These are phyloP conservation scores for Eufriesea mexicana DNA, from an alignment of 1,140 invertebrate genomes.

Conservation along the genomic window DNA sequence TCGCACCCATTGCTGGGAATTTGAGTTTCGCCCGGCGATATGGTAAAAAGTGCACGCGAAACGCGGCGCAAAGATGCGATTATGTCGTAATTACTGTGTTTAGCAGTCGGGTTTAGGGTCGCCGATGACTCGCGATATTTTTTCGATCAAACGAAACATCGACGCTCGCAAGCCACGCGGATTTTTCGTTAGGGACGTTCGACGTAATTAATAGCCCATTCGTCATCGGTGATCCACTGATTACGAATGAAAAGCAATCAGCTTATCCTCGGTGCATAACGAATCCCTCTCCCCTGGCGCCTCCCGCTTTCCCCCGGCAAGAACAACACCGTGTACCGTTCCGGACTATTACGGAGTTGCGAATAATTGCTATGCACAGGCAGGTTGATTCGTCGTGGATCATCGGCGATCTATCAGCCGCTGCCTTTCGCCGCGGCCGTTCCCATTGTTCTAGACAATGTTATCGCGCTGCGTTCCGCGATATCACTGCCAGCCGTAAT, in stretches of 20 bases:
- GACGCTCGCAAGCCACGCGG: too few relatives aligned
- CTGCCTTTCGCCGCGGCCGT: neutral
- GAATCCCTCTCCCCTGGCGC: too few relatives aligned
- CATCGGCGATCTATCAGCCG: neutral
- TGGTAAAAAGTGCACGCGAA: neutral
- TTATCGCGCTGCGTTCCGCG: slow-evolving; percentile 1
- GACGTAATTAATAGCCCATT: too few relatives aligned
- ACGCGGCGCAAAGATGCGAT: too few relatives aligned
- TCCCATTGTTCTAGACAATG: neutral
- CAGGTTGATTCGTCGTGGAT: neutral
- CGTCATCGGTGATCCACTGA: too few relatives aligned
- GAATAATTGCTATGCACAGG: neutral
- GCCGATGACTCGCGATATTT: neutral
- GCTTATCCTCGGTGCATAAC: too few relatives aligned
- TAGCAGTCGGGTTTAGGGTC: neutral
- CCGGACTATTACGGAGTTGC: too few relatives aligned
- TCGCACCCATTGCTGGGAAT: neutral
- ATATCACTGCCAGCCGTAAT: slow-evolving; percentile 2
- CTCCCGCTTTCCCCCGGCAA: too few relatives aligned
- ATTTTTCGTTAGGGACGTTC: too few relatives aligned
- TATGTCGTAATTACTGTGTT: neutral
- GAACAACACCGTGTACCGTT: too few relatives aligned
- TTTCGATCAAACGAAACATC: neutral
- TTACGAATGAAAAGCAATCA: too few relatives aligned
- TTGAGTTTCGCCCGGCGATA: neutral